Base-by-base conservation (phyloP, 2,888 invertebrate species). In the Eurois occulta region DNA sequence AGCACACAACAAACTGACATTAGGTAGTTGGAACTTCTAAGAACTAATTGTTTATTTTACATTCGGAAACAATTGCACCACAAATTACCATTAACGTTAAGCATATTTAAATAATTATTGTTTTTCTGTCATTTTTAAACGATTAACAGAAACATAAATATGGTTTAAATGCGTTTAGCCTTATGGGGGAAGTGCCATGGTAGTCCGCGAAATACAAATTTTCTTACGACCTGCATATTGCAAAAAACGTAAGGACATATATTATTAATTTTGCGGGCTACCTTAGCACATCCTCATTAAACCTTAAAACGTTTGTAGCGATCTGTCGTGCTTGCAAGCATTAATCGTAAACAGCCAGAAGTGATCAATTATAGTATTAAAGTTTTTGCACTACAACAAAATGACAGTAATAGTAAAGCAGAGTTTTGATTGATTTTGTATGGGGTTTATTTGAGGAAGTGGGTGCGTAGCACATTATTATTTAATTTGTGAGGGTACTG, bases 361-460 rank as follows among this genome's bases (percentile, higher is more conserved):
- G 71, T 75, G 82, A 72, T 86, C 65, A 75, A 75, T 65, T 71
- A 48, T 69, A 85, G 38, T 81, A 75, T 65, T 72, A 65, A 46
- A 18, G 28, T 58, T 60, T 80, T 64, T 68, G 46, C 65, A 68
- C 43, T 35, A 52, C 46, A 46, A 38, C 13, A 60, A 35, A 62
- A 60, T 77, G 28, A 77, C 38, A 58, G 65, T 75, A 75, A 75
- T 70, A 43, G 16, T 64, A 10, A 41, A 52, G 5, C 48, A 38
- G 10, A 58, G 24, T 67, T 32, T 70, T 62, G 8, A 13, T 18
- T n/a, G 6, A 32, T 58, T 73, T 28, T 28, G 11, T 52, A 13
- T 21, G 16, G 21, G 4, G 67, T 64, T 71, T 28, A 3, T 52
- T 68, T 65, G 1, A 18, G 35, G 21, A 46, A 18, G 35, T 67